These are phyloP conservation scores for Platyrinchus mystaceus DNA, from an alignment of 2,797 vertebrate genomes.

Conservation along the genomic window DNA sequence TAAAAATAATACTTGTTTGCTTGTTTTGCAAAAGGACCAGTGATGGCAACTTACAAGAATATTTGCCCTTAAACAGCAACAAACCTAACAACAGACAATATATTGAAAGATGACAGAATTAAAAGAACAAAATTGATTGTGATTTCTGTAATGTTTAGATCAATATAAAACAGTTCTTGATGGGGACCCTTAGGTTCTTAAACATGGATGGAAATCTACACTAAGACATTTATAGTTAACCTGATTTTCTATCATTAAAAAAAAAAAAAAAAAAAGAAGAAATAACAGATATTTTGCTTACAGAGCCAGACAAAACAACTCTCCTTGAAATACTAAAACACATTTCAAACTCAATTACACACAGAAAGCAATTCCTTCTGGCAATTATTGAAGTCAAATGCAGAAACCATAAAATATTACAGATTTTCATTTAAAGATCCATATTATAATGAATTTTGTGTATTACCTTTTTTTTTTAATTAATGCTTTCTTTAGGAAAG, in stretches of 20 bases:
- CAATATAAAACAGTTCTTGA: neutral
- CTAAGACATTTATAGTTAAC: neutral
- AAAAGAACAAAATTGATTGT: neutral
- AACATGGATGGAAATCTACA: neutral
- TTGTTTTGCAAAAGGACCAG: neutral
- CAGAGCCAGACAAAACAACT: neutral
- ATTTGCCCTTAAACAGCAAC: neutral
- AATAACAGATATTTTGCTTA: neutral
- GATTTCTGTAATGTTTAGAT: neutral
- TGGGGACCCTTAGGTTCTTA: neutral
- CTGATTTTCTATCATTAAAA: neutral
- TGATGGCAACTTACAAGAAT: neutral
- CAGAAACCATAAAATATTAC: neutral
- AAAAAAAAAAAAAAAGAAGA: neutral
- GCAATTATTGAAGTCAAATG: neutral
- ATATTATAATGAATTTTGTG: neutral
- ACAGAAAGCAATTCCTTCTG: neutral
- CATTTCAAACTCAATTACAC: neutral
- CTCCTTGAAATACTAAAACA: neutral
- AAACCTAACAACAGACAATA: neutral
- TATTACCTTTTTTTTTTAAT: neutral
- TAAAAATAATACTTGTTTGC: neutral
- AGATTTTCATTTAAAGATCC: neutral
- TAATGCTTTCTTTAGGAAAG: neutral
- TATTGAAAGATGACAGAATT: neutral